phyloP scores from a whole-genome alignment of 1,140 invertebrate genomes.

The Cecropterus lyciades region DNA sequence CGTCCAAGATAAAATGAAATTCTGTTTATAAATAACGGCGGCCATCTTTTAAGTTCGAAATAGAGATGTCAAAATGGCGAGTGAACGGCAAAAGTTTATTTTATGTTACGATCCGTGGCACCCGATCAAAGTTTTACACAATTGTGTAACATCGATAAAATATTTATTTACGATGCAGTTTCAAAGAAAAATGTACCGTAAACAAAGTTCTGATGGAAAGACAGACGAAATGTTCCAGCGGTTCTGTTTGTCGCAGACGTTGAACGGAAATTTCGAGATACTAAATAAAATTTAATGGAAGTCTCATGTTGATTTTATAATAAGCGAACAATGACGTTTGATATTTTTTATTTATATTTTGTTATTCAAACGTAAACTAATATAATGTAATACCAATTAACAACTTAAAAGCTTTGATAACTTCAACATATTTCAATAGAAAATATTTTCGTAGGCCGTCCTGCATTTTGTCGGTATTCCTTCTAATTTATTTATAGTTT shows the following conservation, averaged over 20 bases:
- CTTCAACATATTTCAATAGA: no score
- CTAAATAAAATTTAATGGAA: conserved; percentile 4
- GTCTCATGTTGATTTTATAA: no score
- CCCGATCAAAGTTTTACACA: conserved; percentile 54
- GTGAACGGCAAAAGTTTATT: conserved; percentile 58
- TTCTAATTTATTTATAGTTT: no score
- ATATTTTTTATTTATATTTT: no score
- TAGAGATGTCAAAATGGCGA: conserved; percentile 60
- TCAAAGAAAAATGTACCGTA: conserved; percentile 40
- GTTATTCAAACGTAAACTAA: no score
- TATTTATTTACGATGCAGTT: conserved; percentile 47
- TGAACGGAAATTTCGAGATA: conserved; percentile 10
- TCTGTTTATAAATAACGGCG: conserved; percentile 46
- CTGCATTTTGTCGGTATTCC: no score
- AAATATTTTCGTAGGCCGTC: no score
- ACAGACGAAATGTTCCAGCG: conserved; percentile 19
- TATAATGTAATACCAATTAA: no score
- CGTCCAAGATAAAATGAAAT: conserved; percentile 35
- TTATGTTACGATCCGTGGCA: conserved; percentile 54
- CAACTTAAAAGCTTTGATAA: no score
- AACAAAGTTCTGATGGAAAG: conserved; percentile 28
- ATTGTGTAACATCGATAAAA: conserved; percentile 49
- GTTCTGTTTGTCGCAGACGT: conserved; percentile 11
- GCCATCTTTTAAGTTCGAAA: conserved; percentile 63
- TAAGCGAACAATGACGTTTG: no score